phyloP scores from a whole-genome alignment of 2,113 vertebrate species.

The Paraplagusia blochii region DNA sequence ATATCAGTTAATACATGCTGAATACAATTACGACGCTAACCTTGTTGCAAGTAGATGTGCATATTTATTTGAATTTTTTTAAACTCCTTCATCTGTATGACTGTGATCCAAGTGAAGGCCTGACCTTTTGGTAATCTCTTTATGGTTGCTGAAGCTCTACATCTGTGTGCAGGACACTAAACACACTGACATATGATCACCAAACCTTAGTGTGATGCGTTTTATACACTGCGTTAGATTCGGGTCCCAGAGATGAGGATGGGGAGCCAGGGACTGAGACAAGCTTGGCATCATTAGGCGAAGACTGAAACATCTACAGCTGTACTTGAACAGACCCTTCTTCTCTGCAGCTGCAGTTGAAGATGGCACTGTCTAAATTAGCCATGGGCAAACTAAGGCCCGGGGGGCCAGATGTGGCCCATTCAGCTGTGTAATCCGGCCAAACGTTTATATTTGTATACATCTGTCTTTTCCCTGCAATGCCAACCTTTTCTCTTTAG shows the following conservation, averaged over 20 bases:
- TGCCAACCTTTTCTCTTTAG: too few species aligned
- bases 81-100: slow-evolving; percentile 6
- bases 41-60: slow-evolving; percentile 15
- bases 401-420: too few species aligned
- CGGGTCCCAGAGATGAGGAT: slow-evolving; percentile 10
- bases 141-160: slow-evolving; percentile 37
- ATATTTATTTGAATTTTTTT: slow-evolving; percentile 49
- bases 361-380: slow-evolving; percentile 1
- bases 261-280: slow-evolving; percentile 27
- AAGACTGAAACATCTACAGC: neutral
- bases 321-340: neutral
- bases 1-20: neutral
- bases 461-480: too few species aligned
- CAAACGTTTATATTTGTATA: too few species aligned
- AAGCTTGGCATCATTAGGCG: too few species aligned
- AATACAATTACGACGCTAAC: slow-evolving; percentile 36
- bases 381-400: too few species aligned
- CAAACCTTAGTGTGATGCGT: slow-evolving; percentile 17
- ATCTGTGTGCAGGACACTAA: slow-evolving; percentile 23
- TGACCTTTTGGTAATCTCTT: slow-evolving; percentile 46
- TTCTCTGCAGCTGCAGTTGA: neutral
- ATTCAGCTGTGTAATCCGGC: too few species aligned
- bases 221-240: slow-evolving; percentile 32
- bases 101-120: slow-evolving; percentile 38
- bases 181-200: slow-evolving; percentile 47